Conservation (phyloP, 2,888 invertebrate species). For the Idaea biselata region DNA sequence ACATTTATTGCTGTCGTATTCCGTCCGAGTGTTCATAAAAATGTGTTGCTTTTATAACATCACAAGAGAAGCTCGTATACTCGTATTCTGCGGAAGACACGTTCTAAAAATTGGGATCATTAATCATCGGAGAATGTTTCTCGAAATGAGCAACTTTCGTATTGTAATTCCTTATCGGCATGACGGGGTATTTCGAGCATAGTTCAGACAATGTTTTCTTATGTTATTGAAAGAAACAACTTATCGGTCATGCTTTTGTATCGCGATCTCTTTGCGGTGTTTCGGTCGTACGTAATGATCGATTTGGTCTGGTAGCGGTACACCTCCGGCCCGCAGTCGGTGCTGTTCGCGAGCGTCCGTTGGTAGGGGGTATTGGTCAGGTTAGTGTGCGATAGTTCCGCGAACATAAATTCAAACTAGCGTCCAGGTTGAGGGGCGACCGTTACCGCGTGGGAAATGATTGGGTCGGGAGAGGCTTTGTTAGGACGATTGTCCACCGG, state of each 20-base stretch:
- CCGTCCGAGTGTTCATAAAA: constrained; percentile 31
- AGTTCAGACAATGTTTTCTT: constrained; percentile 73
- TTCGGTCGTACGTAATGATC: constrained; percentile 44
- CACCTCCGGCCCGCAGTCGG: constrained; percentile 53
- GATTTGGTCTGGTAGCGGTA: constrained; percentile 48
- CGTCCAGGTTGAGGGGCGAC: constrained; percentile 67
- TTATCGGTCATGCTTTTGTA: constrained; percentile 79
- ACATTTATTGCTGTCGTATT: constrained; percentile 37
- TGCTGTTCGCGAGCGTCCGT: constrained; percentile 44
- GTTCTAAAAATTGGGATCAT: constrained; percentile 16
- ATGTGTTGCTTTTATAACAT: constrained; percentile 32
- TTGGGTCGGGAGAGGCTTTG: constrained; percentile 75
- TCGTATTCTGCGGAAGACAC: constrained; percentile 17
- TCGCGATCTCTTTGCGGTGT: constrained; percentile 63
- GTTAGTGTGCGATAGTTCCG: constrained; percentile 53
- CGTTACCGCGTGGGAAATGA: constrained; percentile 80
- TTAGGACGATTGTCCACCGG: constrained; percentile 79
- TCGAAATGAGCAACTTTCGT: constrained; percentile 17
- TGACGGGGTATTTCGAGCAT: constrained; percentile 56
- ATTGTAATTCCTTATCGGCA: constrained; percentile 49
- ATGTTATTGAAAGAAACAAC: constrained; percentile 70
- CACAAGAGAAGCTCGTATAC: constrained; percentile 11
- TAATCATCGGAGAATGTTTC: constrained; percentile 22
- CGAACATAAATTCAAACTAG: constrained; percentile 70
- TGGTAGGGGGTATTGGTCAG: constrained; percentile 56